These are phyloP conservation scores for Rhopilema esculentum DNA, from an alignment of 30 jellyfish, hydroid and myxozoan species.

Conservation along the genomic window DNA sequence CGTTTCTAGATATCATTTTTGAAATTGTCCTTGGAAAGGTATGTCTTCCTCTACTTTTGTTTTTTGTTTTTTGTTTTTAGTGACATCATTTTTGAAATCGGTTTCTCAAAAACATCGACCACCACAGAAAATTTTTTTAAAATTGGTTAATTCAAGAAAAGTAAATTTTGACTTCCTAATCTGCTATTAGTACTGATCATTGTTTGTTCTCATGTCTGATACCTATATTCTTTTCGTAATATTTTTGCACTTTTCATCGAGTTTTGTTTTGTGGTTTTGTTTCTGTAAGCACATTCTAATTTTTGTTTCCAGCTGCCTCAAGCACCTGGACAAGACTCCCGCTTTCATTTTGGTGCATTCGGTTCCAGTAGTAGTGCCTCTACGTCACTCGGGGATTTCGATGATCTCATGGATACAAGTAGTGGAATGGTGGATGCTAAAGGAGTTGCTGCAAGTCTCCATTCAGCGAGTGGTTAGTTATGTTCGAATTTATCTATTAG, in stretches of 20 bases:
- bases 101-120: background rate
- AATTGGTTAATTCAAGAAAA: no score
- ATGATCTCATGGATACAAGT: conserved; percentile 20
- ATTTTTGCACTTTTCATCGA: no score
- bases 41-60: background rate
- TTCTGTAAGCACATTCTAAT: background rate
- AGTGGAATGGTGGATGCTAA: background rate
- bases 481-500: no score
- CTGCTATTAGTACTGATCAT: no score
- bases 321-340: background rate
- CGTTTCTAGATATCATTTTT: conserved; percentile 21
- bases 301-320: background rate
- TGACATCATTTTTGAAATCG: no score
- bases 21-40: conserved; percentile 4
- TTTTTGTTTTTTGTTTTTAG: no score
- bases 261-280: no score
- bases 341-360: background rate
- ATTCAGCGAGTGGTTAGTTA: background rate
- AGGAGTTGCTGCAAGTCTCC: background rate
- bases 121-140: no score
- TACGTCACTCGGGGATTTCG: conserved; percentile 38
- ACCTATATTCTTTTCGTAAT: no score
- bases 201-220: no score
- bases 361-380: conserved; percentile 30
- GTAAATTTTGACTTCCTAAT: no score